These are phyloP conservation scores for Hyalella azteca DNA, from an alignment of 2,888 invertebrate species.

Conservation along the genomic window DNA sequence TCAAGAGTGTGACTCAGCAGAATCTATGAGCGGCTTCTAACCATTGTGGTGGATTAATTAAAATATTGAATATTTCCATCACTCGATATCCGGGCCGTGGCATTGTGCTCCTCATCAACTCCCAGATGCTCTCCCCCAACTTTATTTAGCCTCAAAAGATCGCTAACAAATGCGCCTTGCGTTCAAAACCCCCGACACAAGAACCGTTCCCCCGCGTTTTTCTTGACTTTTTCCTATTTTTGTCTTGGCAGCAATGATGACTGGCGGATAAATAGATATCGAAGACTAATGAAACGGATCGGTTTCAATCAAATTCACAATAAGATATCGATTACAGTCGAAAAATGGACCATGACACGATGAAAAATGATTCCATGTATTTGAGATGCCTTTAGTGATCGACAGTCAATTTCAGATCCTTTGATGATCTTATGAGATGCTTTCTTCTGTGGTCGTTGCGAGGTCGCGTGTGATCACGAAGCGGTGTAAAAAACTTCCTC, in stretches of 20 bases:
- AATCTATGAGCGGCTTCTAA: conserved; percentile 13
- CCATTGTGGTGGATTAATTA: conserved; percentile 30
- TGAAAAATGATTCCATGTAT: conserved; percentile 33
- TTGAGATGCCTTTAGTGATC: conserved; percentile 35
- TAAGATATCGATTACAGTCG: conserved; percentile 34
- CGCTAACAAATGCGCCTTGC: neutral
- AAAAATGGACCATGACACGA: conserved; percentile 27
- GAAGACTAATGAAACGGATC: conserved; percentile 37
- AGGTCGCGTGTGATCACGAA: neutral
- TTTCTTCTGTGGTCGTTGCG: neutral
- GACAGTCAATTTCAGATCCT: conserved; percentile 33
- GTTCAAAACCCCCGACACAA: neutral
- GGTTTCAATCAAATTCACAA: conserved; percentile 36
- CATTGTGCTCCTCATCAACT: conserved; percentile 14
- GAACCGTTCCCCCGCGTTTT: conserved; percentile 11
- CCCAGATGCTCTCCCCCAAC: conserved; percentile 32
- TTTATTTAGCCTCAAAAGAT: conserved; percentile 3
- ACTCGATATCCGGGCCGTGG: conserved; percentile 35
- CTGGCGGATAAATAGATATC: conserved; percentile 37
- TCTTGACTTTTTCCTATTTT: neutral
- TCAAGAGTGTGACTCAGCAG: conserved; percentile 28
- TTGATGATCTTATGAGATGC: conserved; percentile 28
- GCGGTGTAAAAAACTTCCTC: neutral
- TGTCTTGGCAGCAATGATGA: conserved; percentile 32
- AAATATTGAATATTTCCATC: conserved; percentile 38